Conservation (phyloP, 1,140 invertebrate genomes). For the Hydropsyche tenuis region DNA sequence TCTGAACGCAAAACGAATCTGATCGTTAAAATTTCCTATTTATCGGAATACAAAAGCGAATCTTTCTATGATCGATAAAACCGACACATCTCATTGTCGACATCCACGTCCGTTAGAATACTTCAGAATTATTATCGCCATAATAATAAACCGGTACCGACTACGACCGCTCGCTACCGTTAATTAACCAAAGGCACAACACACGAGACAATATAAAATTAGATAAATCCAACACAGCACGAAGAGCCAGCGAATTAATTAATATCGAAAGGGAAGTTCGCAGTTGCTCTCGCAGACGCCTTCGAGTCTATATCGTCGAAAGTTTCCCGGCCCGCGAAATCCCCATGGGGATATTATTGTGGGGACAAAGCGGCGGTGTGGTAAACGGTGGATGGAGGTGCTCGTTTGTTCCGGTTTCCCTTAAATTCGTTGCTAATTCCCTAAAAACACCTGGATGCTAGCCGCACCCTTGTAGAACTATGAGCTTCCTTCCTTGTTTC, state of each 20-base stretch:
- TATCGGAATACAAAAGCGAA: too few species aligned
- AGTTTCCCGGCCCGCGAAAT: background rate
- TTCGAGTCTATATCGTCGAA: background rate
- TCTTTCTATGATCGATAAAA: too few species aligned
- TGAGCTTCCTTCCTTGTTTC: background rate
- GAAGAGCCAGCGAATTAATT: background rate
- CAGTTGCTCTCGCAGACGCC: background rate
- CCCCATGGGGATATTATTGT: background rate
- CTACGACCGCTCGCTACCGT: background rate
- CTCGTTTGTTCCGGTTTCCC: constrained; percentile 1
- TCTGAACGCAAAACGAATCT: too few species aligned
- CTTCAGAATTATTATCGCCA: too few species aligned
- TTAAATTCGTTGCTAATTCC: constrained; percentile 13
- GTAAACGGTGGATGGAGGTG: background rate
- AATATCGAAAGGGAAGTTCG: constrained; percentile 12
- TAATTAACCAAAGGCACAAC: background rate
- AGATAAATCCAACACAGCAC: too few species aligned
- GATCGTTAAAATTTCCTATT: too few species aligned
- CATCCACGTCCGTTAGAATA: too few species aligned
- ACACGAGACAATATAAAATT: too few species aligned
- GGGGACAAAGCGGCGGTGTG: background rate
- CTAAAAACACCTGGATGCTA: background rate
- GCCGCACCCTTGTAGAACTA: background rate
- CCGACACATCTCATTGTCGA: too few species aligned
- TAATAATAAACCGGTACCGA: too few species aligned